Evolutionary conservation across 2,797 vertebrate species (phyloP).

Genomic region (Apogon hyalosoma): DNA sequence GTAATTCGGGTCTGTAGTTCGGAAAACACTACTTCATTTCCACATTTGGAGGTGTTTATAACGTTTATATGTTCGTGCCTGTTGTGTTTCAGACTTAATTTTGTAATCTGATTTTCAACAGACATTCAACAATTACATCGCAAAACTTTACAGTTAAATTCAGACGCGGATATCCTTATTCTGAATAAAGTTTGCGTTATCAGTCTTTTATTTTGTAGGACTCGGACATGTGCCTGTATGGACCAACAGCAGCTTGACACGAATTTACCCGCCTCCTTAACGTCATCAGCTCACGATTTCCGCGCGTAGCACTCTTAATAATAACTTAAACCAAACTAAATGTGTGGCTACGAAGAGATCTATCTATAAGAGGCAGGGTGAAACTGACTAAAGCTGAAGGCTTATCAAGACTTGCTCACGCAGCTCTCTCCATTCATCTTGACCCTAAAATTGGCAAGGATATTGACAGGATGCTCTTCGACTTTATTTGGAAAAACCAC

Average conservation of each 20-base stretch:
- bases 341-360: constrained; percentile 8
- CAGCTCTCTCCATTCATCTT: neutral
- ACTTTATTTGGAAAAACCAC: neutral
- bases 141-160: no score
- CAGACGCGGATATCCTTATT: no score
- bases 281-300: constrained; percentile 64
- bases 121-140: no score
- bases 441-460: neutral
- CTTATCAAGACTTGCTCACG: neutral
- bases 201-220: constrained; percentile 44
- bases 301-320: constrained; percentile 64
- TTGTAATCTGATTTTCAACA: no score
- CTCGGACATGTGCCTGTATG: no score
- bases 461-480: neutral
- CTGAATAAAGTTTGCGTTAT: no score
- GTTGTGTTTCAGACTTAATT: no score
- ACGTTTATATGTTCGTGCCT: no score
- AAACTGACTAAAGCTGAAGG: neutral
- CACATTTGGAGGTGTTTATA: no score
- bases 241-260: constrained; percentile 14
- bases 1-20: no score
- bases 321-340: constrained; percentile 1
- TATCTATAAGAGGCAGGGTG: neutral
- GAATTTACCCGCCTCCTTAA: constrained; percentile 43
- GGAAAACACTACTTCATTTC: no score